Conservation (phyloP, 35 echinoderm and acorn worm species). For the Lytechinus variegatus region DNA sequence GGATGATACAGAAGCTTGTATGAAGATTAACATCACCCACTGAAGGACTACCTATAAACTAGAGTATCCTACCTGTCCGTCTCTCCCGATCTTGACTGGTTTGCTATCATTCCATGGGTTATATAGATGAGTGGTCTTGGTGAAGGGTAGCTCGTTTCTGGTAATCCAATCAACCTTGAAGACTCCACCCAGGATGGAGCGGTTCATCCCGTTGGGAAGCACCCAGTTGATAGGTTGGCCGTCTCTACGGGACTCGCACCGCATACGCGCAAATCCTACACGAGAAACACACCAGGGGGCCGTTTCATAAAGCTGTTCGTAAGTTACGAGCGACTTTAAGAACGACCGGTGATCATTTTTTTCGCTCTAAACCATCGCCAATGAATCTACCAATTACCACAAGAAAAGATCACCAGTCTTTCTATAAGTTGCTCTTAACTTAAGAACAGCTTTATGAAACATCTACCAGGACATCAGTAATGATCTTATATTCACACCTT, state of each 20-base stretch:
- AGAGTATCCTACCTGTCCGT: constrained; percentile 81
- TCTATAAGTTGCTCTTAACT: too few relatives aligned
- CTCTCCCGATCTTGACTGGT: constrained; percentile 97
- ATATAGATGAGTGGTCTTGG: constrained; percentile 79
- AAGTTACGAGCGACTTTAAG: too few relatives aligned
- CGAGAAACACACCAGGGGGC: not conserved
- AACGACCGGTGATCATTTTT: too few relatives aligned
- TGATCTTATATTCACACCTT: not conserved
- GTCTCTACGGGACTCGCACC: constrained; percentile 76
- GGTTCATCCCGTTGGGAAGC: constrained; percentile 86
- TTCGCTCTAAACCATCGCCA: too few relatives aligned
- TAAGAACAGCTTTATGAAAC: too few relatives aligned
- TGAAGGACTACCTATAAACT: not conserved
- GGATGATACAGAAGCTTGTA: too few relatives aligned
- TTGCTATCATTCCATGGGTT: constrained; percentile 98
- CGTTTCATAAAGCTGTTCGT: too few relatives aligned
- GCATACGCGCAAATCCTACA: constrained; percentile 88
- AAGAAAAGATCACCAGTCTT: too few relatives aligned
- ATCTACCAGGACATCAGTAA: too few relatives aligned
- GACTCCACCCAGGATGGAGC: constrained; percentile 82
- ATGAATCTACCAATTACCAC: too few relatives aligned
- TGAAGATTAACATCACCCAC: too few relatives aligned
- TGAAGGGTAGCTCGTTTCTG: constrained; percentile 91
- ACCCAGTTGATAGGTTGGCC: constrained; percentile 95
- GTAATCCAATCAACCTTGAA: constrained; percentile 98